phyloP scores from a whole-genome alignment of 2,888 invertebrate species.

The Zaprionus lineosus region DNA sequence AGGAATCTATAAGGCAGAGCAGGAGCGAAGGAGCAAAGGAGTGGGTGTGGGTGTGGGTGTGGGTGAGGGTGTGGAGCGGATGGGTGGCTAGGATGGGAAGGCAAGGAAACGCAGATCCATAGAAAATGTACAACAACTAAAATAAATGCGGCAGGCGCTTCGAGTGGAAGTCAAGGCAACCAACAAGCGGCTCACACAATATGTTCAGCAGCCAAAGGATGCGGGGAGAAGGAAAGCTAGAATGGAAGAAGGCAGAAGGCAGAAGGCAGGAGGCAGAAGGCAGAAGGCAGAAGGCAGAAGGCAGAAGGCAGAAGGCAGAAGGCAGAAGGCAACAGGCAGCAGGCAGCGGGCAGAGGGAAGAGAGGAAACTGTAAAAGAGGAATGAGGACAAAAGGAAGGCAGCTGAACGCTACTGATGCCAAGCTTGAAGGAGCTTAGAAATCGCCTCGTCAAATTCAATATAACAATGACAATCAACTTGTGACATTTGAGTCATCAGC shows the following conservation, averaged over 20 bases:
- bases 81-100: too few species aligned
- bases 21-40: too few species aligned
- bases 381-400: too few species aligned
- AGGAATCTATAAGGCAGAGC: slow-evolving; percentile 5
- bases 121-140: slow-evolving; percentile 1
- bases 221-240: too few species aligned
- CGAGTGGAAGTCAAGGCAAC: slow-evolving; percentile 24
- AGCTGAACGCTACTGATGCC: slow-evolving; percentile 2
- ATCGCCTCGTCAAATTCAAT: slow-evolving; percentile 67
- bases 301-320: slow-evolving; percentile 1
- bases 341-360: background rate
- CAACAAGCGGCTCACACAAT: slow-evolving; percentile 13
- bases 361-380: too few species aligned
- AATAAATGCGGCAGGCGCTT: slow-evolving; percentile 12
- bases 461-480: slow-evolving; percentile 74
- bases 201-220: background rate
- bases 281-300: background rate
- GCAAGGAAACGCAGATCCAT: background rate
- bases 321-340: slow-evolving; percentile 9
- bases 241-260: background rate
- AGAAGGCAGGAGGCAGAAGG: slow-evolving; percentile 3
- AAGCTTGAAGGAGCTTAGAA: slow-evolving; percentile 28
- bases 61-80: background rate
- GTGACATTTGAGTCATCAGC: slow-evolving; percentile 53
- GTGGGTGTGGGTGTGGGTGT: too few species aligned